Percentiles rank a stretch among this genome's conserved stretches.
phyloP scores from a whole-genome alignment of 2,888 invertebrate species.

The Gonocerus acuteangulatus region DNA sequence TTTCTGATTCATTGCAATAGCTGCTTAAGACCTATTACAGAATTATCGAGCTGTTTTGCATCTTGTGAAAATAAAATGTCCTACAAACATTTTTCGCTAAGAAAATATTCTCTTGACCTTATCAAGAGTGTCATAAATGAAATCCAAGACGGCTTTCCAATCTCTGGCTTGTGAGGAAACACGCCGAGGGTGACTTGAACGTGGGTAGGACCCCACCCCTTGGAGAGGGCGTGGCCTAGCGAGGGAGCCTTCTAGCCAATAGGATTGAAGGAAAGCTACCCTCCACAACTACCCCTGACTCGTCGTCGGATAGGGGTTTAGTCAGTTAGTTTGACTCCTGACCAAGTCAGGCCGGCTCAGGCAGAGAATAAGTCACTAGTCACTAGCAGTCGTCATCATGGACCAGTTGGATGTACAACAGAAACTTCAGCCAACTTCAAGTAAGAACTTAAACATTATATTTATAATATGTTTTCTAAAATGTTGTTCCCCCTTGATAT shows the following conservation, averaged over 20 bases:
- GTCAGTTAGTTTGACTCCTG: constrained; percentile 16
- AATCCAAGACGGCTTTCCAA: too few relatives aligned
- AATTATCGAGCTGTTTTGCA: too few relatives aligned
- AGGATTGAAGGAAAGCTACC: neutral
- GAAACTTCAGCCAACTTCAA: constrained; percentile 19
- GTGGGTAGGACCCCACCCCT: constrained; percentile 2
- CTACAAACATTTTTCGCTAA: too few relatives aligned
- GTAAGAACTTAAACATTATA: constrained; percentile 14
- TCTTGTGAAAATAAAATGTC: too few relatives aligned
- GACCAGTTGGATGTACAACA: constrained; percentile 7
- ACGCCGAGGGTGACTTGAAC: constrained; percentile 10
- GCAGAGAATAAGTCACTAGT: constrained; percentile 13
- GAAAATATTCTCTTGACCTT: too few relatives aligned
- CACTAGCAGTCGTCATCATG: neutral
- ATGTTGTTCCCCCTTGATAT: too few relatives aligned
- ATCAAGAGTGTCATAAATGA: too few relatives aligned
- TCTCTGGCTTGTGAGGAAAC: too few relatives aligned
- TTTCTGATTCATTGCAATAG: too few relatives aligned
- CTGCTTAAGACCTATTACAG: too few relatives aligned
- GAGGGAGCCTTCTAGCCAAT: constrained; percentile 4
- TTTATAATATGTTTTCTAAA: too few relatives aligned
- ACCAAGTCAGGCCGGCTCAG: constrained; percentile 18
- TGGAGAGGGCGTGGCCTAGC: neutral
- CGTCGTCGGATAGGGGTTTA: neutral
- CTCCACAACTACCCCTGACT: constrained; percentile 13